Percentiles rank a stretch among this genome's conserved stretches.
These are phyloP conservation scores for Drosophila virilis DNA, from an alignment of 1,140 invertebrate species.

Conservation along the genomic window DNA sequence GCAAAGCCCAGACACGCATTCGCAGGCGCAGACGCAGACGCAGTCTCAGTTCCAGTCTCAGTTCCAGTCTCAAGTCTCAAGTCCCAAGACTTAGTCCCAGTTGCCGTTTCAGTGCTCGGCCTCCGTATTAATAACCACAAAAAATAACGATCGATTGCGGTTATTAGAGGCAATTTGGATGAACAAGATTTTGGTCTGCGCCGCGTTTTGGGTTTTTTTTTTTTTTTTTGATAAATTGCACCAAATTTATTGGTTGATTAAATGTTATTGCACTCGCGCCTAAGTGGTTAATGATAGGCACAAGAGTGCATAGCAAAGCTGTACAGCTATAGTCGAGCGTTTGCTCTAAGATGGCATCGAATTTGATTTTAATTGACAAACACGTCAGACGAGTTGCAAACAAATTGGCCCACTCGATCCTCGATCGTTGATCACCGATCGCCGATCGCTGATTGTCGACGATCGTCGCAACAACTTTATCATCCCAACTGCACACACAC, in stretches of 20 bases:
- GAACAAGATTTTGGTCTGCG: constrained; percentile 65
- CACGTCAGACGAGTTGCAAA: constrained; percentile 72
- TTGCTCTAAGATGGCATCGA: constrained; percentile 63
- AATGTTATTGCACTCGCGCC: constrained; percentile 79
- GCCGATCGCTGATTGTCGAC: constrained; percentile 14
- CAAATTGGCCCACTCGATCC: constrained; percentile 61
- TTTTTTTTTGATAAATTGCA: constrained; percentile 76
- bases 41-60: constrained; percentile 26
- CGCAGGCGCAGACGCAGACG: constrained; percentile 13
- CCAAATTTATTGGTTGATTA: constrained; percentile 80
- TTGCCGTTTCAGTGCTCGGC: constrained; percentile 28
- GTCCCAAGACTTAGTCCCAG: constrained; percentile 29
- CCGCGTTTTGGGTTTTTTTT: constrained; percentile 20
- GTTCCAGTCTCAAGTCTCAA: neutral
- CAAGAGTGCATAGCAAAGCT: constrained; percentile 19
- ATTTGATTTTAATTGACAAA: constrained; percentile 82
- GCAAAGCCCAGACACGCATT: constrained; percentile 38
- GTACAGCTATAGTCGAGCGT: constrained; percentile 20
- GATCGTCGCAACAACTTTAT: constrained; percentile 75
- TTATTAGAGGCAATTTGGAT: constrained; percentile 81
- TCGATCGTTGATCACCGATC: constrained; percentile 24
- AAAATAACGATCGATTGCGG: constrained; percentile 83
- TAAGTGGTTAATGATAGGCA: constrained; percentile 78
- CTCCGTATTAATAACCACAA: constrained; percentile 81
- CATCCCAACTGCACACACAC: constrained; percentile 23